Conservation (phyloP, 1,140 invertebrate genomes). For the Proctacanthus coquilletti region DNA sequence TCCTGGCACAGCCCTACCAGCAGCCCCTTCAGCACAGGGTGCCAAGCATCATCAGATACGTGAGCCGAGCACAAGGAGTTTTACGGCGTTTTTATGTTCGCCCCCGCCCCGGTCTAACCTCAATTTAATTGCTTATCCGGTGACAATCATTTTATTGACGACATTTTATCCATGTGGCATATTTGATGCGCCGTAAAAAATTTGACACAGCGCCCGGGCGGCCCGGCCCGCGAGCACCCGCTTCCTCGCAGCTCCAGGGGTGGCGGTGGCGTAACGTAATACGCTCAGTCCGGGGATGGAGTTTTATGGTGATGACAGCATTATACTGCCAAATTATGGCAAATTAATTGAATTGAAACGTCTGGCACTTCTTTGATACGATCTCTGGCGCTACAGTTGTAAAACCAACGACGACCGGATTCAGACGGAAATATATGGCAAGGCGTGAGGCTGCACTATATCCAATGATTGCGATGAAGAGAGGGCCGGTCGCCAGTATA, state of each 20-base stretch:
- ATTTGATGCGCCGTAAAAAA: constrained; percentile 1
- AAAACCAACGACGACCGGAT: neutral
- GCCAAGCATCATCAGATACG: neutral
- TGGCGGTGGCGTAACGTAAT: neutral
- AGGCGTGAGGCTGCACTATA: too few species aligned
- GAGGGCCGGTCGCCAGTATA: too few species aligned
- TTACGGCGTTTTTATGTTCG: constrained; percentile 26
- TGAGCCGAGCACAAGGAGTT: constrained; percentile 7
- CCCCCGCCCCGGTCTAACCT: constrained; percentile 30
- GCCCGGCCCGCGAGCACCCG: too few species aligned
- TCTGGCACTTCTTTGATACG: too few species aligned
- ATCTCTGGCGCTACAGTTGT: neutral
- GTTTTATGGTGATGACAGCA: neutral
- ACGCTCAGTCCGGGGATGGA: neutral
- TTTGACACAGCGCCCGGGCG: neutral
- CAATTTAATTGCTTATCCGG: constrained; percentile 32
- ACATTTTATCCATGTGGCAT: constrained; percentile 1
- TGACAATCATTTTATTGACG: constrained; percentile 18
- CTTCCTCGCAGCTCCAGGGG: too few species aligned
- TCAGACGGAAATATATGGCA: too few species aligned
- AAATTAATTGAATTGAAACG: constrained; percentile 3
- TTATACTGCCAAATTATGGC: constrained; percentile 2
- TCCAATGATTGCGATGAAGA: too few species aligned
- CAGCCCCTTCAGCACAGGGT: neutral
- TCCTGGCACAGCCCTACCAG: neutral